Conservation (phyloP, 2,888 invertebrate genomes). For the Drosophila testacea region DNA sequence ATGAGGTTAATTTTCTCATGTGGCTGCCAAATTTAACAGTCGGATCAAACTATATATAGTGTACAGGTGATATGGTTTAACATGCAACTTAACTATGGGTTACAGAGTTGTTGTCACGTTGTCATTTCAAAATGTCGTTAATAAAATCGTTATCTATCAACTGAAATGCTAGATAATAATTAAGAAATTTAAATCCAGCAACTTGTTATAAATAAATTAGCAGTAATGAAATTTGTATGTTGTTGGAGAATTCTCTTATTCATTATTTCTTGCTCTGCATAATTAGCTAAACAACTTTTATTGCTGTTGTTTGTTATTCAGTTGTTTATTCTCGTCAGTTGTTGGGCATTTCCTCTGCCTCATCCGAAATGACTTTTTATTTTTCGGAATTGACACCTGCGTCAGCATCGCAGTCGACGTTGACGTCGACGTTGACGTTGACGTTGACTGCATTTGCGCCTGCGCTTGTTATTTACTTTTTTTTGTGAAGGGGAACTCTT, state of each 20-base stretch:
- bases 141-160: too few species aligned
- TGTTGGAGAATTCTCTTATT: not conserved
- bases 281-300: conserved; percentile 23
- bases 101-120: too few species aligned
- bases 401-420: not conserved
- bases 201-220: conserved; percentile 11
- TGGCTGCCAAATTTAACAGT: too few species aligned
- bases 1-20: too few species aligned
- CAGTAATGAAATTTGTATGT: not conserved
- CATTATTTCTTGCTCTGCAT: not conserved
- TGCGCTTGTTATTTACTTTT: not conserved
- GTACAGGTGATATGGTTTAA: too few species aligned
- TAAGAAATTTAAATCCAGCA: not conserved
- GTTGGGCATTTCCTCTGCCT: conserved; percentile 40
- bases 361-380: conserved; percentile 3
- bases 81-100: too few species aligned
- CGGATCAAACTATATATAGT: too few species aligned
- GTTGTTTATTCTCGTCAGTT: conserved; percentile 6
- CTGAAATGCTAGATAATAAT: not conserved
- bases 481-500: conserved; percentile 5
- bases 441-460: not conserved
- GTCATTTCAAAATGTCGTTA: too few species aligned
- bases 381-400: conserved; percentile 27
- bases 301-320: conserved; percentile 1
- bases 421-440: not conserved